Evolutionary conservation across 2,888 invertebrate genomes (phyloP), one percentile per base, ranked within the genome.

Genomic region (Rhamphomyia laevipes): DNA sequence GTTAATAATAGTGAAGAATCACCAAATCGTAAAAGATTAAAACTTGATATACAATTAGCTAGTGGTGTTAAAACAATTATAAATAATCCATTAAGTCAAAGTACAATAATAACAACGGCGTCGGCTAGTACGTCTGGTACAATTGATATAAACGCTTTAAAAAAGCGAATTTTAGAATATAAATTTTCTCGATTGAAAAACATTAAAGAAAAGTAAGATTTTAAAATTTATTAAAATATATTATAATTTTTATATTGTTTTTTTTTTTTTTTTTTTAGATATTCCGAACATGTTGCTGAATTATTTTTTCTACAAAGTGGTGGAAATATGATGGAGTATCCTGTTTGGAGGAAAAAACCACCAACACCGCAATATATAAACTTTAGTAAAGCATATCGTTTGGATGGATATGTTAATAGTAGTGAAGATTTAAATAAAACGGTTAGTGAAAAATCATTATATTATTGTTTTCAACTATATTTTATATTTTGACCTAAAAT

Each of bases 311-410:
- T 93, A 60, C 86, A 89, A 73, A 81, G 80, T 60, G 86, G 86
- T 59, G 88, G 89, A 55, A 88, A 89, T 72, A 81, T 92, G 76
- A 82, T 90, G 80, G 93, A 94, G 68, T 88, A 84, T 71, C 80
- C 80, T 58, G 74, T 78, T 58, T 93, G 90, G 86, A 82, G 84
- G 58, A 89, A 88, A 69, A 76, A 84, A 60, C 84, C 88, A 56
- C 80, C 86, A 50, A 78, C 81, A 56, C 79, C 83, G 52, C 82
- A 83, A 66, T 82, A 86, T 63, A 65, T 83, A 52, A 77, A 82
- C 48, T 89, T 86, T 68, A 73, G 87, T 59, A 82, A 83, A 63
- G 82, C 85, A 61, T 80, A 84, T 59, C 77, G 77, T 52, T 76
- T 85, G 60, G 80, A 81, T 59, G 42, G 42, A 35, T 35, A n/a